Evolutionary conservation across 2,888 invertebrate species (phyloP).

Genomic region (Diarsia rubi): DNA sequence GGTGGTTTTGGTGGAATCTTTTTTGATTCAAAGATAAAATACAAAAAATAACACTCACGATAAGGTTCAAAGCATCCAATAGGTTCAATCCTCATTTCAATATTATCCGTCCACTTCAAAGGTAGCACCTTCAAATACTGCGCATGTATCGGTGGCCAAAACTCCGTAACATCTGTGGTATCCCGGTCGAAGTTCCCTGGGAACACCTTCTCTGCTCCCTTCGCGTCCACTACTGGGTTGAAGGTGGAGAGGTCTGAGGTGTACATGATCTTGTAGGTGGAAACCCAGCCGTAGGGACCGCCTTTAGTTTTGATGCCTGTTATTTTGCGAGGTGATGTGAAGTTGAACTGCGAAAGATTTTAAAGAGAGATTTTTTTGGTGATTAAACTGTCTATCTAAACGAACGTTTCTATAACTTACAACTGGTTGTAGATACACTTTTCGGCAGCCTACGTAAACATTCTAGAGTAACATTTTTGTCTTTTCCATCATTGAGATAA

Average conservation of each 20-base stretch:
- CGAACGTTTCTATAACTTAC: too few species aligned
- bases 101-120: constrained; percentile 93
- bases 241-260: constrained; percentile 93
- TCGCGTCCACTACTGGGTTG: constrained; percentile 92
- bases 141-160: constrained; percentile 94
- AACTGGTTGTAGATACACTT: too few species aligned
- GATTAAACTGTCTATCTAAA: too few species aligned
- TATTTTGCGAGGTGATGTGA: constrained; percentile 93
- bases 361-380: too few species aligned
- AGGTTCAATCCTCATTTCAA: constrained; percentile 94
- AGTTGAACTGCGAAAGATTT: constrained; percentile 92
- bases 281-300: constrained; percentile 94
- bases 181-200: constrained; percentile 93
- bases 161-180: constrained; percentile 92
- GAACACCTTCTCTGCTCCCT: constrained; percentile 91
- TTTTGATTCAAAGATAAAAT: too few species aligned
- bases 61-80: constrained; percentile 95
- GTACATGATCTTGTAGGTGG: constrained; percentile 93
- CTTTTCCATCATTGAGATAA: too few species aligned
- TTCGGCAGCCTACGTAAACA: too few species aligned
- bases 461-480: too few species aligned
- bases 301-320: constrained; percentile 95
- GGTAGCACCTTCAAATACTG: constrained; percentile 94
- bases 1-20: too few species aligned
- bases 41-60: constrained; percentile 73